Base-by-base conservation (phyloP, 2,113 vertebrate species). In the Nipponia nippon region DNA sequence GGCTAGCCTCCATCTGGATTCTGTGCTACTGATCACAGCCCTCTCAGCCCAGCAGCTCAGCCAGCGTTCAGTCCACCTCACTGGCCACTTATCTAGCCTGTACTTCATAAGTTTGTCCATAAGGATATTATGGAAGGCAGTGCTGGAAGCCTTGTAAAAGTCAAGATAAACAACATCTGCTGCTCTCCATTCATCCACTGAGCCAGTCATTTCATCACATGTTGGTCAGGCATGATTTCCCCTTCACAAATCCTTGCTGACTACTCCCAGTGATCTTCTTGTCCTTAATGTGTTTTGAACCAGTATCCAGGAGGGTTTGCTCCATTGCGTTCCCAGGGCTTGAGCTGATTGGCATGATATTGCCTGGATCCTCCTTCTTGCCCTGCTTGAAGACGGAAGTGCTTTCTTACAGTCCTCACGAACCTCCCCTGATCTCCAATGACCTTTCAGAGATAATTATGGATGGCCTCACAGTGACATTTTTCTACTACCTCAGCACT, bases 91-190 rank as follows among this genome's bases (percentile, higher is more conserved):
- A 76, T 9, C 47, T 63, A 49, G 6, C 11, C 36, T 58, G 5
- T 34, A 13, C 26, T 70, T 81, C 10, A 30, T 83, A 38, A 85
- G 6, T 80, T 89, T 88, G 29, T 49, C 66, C 27, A 44, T 47
- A 34, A 87, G 15, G 49, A 27, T 69, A 16, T 50, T 17, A 47
- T 4, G 3, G 34, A 14, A 79, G 12, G 15, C 7, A 59, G 22
- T 18, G 3, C 17, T 82, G 20, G n/a, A 79, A 50, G 8, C 19
- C 27, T 55, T 79, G 16, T 36, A 32, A 36, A 85, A 90, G 9
- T 52, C 15, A 44, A 61, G 22, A n/a, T 13, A 63, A 75, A 66
- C 18, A 87, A 20, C 7, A 47, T 47, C 10, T 0, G 0, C 16
- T 78, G 21, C 7, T 50, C 22, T 80, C 20, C 4, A 10, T 49